A percentile compares a stretch with the other conserved stretches of the same genome.
Conservation (phyloP, 2,888 invertebrate genomes). For the Pecten maximus region DNA sequence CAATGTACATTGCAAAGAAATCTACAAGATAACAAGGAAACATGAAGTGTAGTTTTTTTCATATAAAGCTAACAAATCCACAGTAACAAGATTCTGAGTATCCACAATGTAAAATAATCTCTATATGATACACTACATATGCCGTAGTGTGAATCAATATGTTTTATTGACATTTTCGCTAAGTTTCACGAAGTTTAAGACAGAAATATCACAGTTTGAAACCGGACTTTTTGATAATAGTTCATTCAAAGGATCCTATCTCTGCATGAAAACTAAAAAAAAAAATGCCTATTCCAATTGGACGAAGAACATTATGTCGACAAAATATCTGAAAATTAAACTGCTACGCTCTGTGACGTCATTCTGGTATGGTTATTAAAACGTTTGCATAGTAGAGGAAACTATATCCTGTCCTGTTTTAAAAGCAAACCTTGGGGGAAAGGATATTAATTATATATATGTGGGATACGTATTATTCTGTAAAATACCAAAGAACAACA, state of each 20-base stretch:
- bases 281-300: background rate
- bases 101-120: background rate
- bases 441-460: background rate
- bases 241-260: background rate
- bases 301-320: background rate
- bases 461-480: background rate
- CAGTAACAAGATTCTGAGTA: background rate
- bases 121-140: background rate
- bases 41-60: background rate
- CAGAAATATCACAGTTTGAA: too few relatives aligned
- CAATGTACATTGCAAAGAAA: conserved; percentile 27
- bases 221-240: background rate
- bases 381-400: background rate
- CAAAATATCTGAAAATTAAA: background rate
- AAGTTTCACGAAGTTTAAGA: background rate
- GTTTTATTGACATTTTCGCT: background rate
- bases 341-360: background rate
- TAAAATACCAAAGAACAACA: background rate
- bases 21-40: background rate
- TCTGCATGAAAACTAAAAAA: too few relatives aligned
- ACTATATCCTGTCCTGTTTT: background rate
- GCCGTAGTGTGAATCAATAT: background rate
- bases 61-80: background rate
- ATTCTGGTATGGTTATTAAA: background rate
- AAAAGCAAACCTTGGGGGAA: background rate